Percentiles rank a stretch among this genome's conserved stretches.
Conservation (phyloP, 2,888 invertebrate species). For the Sceliomorpha sp. region DNA sequence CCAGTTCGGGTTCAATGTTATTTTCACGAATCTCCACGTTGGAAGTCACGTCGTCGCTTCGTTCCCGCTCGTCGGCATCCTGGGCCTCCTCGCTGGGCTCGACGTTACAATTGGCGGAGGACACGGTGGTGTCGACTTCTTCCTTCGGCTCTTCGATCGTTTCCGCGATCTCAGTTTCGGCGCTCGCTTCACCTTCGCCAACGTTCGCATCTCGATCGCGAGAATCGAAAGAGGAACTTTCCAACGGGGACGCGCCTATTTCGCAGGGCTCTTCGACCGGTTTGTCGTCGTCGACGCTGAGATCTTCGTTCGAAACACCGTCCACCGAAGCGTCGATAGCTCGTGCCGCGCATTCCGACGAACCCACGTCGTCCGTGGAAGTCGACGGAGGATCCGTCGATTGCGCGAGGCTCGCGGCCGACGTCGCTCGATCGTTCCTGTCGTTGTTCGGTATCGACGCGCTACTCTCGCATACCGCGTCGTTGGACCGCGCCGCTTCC, state of each 20-base stretch:
- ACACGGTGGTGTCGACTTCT: too few relatives aligned
- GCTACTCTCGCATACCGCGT: not conserved
- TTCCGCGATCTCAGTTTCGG: not conserved
- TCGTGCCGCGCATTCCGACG: constrained; percentile 16
- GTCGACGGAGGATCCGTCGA: not conserved
- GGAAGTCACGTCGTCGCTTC: constrained; percentile 31
- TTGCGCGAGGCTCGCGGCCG: too few relatives aligned
- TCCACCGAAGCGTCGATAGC: not conserved
- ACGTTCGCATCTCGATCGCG: too few relatives aligned
- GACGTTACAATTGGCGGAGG: too few relatives aligned
- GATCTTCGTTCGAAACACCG: not conserved
- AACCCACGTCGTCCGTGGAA: constrained; percentile 26
- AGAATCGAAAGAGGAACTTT: not conserved
- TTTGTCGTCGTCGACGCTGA: too few relatives aligned
- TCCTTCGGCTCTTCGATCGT: not conserved
- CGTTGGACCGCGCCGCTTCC: constrained; percentile 7
- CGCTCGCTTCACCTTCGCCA: not conserved
- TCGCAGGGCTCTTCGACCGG: constrained; percentile 4
- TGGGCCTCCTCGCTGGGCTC: not conserved
- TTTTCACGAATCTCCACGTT: constrained; percentile 17
- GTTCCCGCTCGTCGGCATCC: constrained; percentile 16
- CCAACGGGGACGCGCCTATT: constrained; percentile 16
- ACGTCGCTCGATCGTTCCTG: not conserved
- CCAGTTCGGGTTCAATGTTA: not conserved
- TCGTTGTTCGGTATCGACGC: not conserved